Conservation (phyloP, 2,888 invertebrate genomes). For the Fissipunctia ypsillon region DNA sequence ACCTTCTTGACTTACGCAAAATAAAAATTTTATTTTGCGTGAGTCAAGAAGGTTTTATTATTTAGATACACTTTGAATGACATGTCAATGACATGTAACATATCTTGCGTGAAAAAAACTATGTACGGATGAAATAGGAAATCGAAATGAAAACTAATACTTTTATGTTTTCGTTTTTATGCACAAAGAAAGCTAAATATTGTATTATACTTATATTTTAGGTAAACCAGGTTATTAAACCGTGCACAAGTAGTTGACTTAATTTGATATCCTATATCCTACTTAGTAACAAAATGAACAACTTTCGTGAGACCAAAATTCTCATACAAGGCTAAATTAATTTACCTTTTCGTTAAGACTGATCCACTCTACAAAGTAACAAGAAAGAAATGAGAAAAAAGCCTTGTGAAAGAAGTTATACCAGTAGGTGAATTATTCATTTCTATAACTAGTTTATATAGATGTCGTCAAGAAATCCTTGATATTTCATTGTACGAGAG, state of each 20-base stretch:
- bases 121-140: too few relatives aligned
- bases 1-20: too few relatives aligned
- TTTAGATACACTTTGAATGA: too few relatives aligned
- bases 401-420: background rate
- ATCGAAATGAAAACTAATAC: too few relatives aligned
- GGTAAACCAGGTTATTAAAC: background rate
- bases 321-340: constrained; percentile 28
- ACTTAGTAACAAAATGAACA: background rate
- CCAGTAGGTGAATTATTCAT: constrained; percentile 9
- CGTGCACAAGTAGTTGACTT: background rate
- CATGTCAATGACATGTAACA: too few relatives aligned
- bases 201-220: background rate
- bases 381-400: background rate
- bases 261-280: background rate
- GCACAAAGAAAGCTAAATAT: too few relatives aligned
- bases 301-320: constrained; percentile 18
- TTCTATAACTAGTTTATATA: constrained; percentile 1
- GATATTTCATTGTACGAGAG: background rate
- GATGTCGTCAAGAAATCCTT: background rate
- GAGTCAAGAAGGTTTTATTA: too few relatives aligned
- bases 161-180: too few relatives aligned
- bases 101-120: too few relatives aligned
- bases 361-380: background rate
- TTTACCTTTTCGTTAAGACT: constrained; percentile 29
- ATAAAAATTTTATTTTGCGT: too few relatives aligned